Conservation (phyloP, 2,888 invertebrate species). For the Conus canariensis region DNA sequence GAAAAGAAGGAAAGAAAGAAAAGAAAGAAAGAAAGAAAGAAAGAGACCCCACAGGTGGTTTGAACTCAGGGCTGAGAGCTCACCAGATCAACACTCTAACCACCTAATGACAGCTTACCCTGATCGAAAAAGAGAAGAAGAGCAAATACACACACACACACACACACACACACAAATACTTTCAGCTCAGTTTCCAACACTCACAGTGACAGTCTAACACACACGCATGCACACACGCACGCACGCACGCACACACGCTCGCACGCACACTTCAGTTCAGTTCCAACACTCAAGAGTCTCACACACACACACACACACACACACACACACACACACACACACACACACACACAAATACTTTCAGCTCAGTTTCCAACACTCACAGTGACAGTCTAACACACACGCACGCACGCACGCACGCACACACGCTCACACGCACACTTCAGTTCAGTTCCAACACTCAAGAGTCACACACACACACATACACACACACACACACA, state of each 20-base stretch:
- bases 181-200: too few species aligned
- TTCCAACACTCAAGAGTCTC: too few species aligned
- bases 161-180: background rate
- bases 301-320: too few species aligned
- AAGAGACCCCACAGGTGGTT: too few species aligned
- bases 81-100: too few species aligned
- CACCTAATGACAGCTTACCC: too few species aligned
- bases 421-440: background rate
- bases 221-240: constrained; percentile 8
- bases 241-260: background rate
- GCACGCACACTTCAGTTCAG: background rate
- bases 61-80: too few species aligned
- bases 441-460: background rate
- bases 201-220: background rate
- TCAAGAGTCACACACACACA: too few species aligned
- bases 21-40: too few species aligned
- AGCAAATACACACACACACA: background rate
- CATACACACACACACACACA: too few species aligned
- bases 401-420: constrained; percentile 2
- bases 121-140: too few species aligned
- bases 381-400: background rate
- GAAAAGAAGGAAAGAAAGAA: background rate
- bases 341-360: background rate
- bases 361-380: too few species aligned
- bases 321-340: background rate